Evolutionary conservation across 30 jellyfish, hydroid and myxozoan species (phyloP).

Genomic region (Pseudorhiza aurosa): DNA sequence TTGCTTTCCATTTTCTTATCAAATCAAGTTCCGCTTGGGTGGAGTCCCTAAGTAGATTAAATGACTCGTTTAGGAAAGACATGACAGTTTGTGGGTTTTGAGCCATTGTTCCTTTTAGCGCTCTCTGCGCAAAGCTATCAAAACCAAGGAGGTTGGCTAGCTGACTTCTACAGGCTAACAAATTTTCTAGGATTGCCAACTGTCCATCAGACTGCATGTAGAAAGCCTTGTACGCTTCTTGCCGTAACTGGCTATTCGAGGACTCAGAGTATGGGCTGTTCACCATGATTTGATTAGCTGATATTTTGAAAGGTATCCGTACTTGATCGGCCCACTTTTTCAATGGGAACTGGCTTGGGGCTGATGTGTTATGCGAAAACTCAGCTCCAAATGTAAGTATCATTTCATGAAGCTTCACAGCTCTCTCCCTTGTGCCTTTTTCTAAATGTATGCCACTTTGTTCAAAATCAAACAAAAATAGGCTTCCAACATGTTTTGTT

Average conservation of each 20-base stretch:
- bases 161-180: slow-evolving; percentile 65
- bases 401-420: slow-evolving; percentile 82
- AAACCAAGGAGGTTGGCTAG: slow-evolving; percentile 87
- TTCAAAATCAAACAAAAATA: slow-evolving; percentile 90
- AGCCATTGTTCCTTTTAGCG: slow-evolving; percentile 91
- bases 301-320: slow-evolving; percentile 55
- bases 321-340: slow-evolving; percentile 76
- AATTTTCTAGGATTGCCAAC: slow-evolving; percentile 47
- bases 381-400: slow-evolving; percentile 76
- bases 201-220: slow-evolving; percentile 66
- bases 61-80: slow-evolving; percentile 58
- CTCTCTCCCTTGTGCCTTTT: slow-evolving; percentile 37
- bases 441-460: slow-evolving; percentile 97
- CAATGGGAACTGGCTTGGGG: slow-evolving; percentile 58
- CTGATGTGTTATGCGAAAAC: slow-evolving; percentile 60
- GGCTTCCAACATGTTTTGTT: slow-evolving; percentile 80
- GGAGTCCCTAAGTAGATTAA: slow-evolving; percentile 47
- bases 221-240: slow-evolving; percentile 75
- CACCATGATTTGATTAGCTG: slow-evolving; percentile 41
- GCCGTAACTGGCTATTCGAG: slow-evolving; percentile 51
- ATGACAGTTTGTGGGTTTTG: slow-evolving; percentile 76
- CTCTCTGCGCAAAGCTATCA: slow-evolving; percentile 74
- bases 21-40: slow-evolving; percentile 54
- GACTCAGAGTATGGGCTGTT: slow-evolving; percentile 74
- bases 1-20: slow-evolving; percentile 55